Conservation (phyloP, 2,797 vertebrate species). For the Sebastes oblongus region DNA sequence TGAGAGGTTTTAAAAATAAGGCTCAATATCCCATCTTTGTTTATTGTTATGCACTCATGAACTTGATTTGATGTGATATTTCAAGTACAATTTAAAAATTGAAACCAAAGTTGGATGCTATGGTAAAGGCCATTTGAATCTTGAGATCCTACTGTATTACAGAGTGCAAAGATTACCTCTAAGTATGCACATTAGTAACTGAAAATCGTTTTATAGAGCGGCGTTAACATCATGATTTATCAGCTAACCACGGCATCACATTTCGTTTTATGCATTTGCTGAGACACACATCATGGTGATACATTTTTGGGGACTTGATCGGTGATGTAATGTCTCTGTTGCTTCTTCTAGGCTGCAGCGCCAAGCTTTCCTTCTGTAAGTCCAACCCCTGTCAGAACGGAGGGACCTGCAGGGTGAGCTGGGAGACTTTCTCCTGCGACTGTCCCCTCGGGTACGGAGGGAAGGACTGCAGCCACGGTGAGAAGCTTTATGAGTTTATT, state of each 20-base stretch:
- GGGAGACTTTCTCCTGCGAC: conserved; percentile 94
- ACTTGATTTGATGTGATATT: neutral
- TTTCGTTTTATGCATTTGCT: neutral
- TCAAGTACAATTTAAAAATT: neutral
- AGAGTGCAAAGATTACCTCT: neutral
- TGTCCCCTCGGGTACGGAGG: conserved; percentile 96
- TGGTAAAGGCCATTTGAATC: neutral
- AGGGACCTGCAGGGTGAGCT: conserved; percentile 91
- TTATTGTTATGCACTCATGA: neutral
- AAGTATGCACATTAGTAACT: neutral
- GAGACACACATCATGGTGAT: neutral
- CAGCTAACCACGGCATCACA: neutral
- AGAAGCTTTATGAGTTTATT: conserved; percentile 17
- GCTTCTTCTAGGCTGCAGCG: conserved; percentile 88
- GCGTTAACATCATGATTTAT: neutral
- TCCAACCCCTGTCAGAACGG: conserved; percentile 95
- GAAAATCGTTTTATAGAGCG: neutral
- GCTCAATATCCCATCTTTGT: neutral
- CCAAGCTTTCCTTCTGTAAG: conserved; percentile 92
- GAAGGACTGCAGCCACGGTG: conserved; percentile 94
- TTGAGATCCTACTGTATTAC: neutral
- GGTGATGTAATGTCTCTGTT: neutral
- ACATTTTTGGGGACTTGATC: neutral
- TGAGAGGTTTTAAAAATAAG: neutral
- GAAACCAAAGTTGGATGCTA: neutral